Conservation (phyloP, 2,797 vertebrate species). For the Tenualosa ilisha region DNA sequence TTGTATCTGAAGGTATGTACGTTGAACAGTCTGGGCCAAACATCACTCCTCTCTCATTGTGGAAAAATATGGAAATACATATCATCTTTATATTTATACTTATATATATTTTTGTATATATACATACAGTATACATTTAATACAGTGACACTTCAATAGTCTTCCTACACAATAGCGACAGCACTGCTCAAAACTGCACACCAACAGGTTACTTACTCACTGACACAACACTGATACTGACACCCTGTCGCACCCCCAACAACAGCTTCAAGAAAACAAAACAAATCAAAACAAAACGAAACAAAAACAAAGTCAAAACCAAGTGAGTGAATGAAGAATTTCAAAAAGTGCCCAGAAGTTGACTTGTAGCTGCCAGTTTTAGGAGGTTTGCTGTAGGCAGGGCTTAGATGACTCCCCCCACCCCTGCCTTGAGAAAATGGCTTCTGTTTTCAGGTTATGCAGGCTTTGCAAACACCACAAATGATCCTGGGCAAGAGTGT, state of each 20-base stretch:
- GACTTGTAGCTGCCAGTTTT: conserved; percentile 18
- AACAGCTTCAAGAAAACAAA: background rate
- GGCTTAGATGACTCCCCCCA: background rate
- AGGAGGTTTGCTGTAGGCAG: background rate
- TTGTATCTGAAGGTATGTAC: conserved; percentile 29
- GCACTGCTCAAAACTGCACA: conserved; percentile 45
- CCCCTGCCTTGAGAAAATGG: background rate
- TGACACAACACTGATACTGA: conserved; percentile 4
- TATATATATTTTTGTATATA: background rate
- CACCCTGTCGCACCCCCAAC: background rate
- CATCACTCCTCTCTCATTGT: conserved; percentile 33
- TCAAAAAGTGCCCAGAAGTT: background rate
- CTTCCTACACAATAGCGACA: conserved; percentile 51
- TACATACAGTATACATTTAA: conserved; percentile 51
- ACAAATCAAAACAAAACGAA: too few species aligned
- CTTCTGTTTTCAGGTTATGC: background rate
- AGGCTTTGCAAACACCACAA: background rate
- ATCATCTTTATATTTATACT: background rate
- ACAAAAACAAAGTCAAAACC: background rate
- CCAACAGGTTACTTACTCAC: conserved; percentile 44
- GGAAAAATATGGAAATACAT: conserved; percentile 50
- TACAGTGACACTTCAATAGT: conserved; percentile 44
- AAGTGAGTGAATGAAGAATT: background rate
- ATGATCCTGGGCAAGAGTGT: background rate
- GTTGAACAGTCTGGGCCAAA: conserved; percentile 18